Base-by-base conservation (phyloP, 2,888 invertebrate genomes). In the Lomographa bimaculata region DNA sequence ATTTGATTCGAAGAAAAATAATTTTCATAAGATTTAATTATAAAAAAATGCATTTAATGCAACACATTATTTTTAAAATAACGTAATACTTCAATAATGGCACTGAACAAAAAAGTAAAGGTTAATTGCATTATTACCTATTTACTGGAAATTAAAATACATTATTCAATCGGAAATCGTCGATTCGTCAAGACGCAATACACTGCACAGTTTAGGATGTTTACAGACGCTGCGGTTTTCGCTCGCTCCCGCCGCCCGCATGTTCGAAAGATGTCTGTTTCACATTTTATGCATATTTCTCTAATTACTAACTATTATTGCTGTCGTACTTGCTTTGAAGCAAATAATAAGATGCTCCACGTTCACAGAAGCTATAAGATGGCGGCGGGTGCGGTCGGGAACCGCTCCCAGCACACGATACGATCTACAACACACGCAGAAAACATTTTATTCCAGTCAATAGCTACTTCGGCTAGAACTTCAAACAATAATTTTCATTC, bases 41-140 rank as follows among this genome's bases (percentile, higher is more conserved):
- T 45, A 41, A 72, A 76, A 76, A 78, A 79, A 79, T 81, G 86
- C 86, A 87, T 87, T 79, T 78, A 58, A 87, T 87, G 86, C 86
- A 80, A 80, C 79, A 80, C 76, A 82, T 79, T 76, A 79, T 79
- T 80, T 79, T 77, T 61, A 81, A 86, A 83, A 84, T 82, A 85
- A 84, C 79, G 75, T 79, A 85, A 86, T 82, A 82, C 81, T 82
- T 79, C 74, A 71, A 74, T 72, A 83, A 86, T 86, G 86, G 86
- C 86, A 86, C 86, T 79, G 81, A 82, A 83, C 62, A 76, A 79
- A 78, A 38, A 79, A 73, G 65, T 60, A 73, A 75, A 70, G 60
- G 60, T 68, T 66, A 62, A 70, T 64, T 68, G 61, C 57, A 65
- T 71, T 44, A 42, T 30, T 61, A 71, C 60, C 61, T 66, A 63